These are phyloP conservation scores for Oedothorax gibbosus DNA, from an alignment of 1,140 invertebrate species.

Conservation along the genomic window DNA sequence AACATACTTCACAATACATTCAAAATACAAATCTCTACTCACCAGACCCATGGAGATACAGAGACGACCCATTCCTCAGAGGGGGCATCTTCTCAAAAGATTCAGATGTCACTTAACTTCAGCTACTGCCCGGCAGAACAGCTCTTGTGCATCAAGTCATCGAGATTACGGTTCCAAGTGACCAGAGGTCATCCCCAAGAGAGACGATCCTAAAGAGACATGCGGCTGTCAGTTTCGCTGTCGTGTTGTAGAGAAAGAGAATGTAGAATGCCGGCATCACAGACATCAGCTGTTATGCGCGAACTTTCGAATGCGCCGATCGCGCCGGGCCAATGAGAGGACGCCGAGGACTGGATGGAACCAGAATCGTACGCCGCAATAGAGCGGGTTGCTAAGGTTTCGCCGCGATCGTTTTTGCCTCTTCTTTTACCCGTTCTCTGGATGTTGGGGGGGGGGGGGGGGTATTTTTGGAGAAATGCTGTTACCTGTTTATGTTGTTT, in stretches of 20 bases:
- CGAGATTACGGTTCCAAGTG: background rate
- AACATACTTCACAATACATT: no score
- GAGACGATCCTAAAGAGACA: background rate
- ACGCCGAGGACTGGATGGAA: constrained; percentile 53
- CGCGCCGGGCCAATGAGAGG: constrained; percentile 15
- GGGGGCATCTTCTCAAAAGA: constrained; percentile 40
- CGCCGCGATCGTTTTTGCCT: constrained; percentile 8
- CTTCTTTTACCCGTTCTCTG: no score
- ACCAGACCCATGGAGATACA: constrained; percentile 57
- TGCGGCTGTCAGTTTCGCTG: background rate
- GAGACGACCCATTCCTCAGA: constrained; percentile 52
- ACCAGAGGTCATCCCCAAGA: background rate
- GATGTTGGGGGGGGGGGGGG: no score
- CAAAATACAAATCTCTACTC: background rate
- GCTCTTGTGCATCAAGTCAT: background rate
- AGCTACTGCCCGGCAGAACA: no score
- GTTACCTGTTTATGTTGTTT: no score
- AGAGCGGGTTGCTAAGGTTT: constrained; percentile 54
- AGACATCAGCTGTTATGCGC: constrained; percentile 59
- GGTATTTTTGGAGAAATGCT: no score
- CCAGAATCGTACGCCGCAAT: constrained; percentile 40
- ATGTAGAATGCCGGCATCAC: constrained; percentile 34
- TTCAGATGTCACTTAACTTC: no score
- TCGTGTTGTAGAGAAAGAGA: background rate
- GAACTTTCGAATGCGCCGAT: constrained; percentile 16